Conservation (phyloP, 2,113 vertebrate genomes). For the Callithrix jacchus region DNA sequence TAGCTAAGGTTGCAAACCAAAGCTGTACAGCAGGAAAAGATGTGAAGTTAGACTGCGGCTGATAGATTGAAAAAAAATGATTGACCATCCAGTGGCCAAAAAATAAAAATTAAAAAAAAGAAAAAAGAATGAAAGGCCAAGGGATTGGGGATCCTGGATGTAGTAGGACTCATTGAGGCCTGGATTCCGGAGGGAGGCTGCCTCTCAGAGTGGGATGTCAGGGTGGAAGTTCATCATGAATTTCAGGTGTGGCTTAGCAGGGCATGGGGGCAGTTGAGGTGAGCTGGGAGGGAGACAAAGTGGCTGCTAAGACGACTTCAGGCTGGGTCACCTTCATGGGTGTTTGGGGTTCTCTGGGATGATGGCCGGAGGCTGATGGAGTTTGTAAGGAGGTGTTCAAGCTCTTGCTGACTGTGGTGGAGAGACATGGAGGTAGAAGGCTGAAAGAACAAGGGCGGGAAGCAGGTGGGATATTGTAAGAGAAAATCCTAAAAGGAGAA, state of each 20-base stretch:
- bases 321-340: accelerated
- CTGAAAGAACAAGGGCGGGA: not conserved
- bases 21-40: not conserved
- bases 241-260: not conserved
- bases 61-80: not conserved
- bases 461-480: not conserved
- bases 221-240: not conserved
- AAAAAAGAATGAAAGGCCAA: not conserved
- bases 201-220: not conserved
- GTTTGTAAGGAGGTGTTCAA: not conserved
- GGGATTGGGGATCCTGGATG: not conserved
- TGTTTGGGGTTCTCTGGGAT: not conserved
- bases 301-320: not conserved
- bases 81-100: too few relatives aligned
- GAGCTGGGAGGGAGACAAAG: too few relatives aligned
- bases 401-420: too few relatives aligned
- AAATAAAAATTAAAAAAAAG: not conserved
- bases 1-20: not conserved
- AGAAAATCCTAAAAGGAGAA: not conserved
- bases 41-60: not conserved
- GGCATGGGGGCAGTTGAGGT: too few relatives aligned
- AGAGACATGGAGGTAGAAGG: not conserved
- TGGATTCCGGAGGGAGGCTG: not conserved
- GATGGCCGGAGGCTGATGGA: not conserved
- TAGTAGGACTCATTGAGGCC: not conserved